Base-by-base conservation (phyloP, 2,888 invertebrate species). In the Harpalus rufipes region DNA sequence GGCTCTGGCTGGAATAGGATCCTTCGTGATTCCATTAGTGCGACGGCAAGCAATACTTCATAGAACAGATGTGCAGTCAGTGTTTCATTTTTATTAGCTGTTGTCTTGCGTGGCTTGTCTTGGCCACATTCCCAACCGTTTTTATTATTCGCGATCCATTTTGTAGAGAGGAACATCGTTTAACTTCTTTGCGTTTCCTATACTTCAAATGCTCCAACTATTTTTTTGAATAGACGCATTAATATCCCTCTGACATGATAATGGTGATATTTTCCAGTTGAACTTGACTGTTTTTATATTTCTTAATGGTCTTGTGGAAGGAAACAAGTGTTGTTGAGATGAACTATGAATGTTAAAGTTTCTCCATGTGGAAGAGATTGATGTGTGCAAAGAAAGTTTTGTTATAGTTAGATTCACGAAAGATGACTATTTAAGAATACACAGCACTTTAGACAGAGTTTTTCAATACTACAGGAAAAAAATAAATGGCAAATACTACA, bases 231-330 rank as follows among this genome's bases (percentile, higher is more conserved):
- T 81, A 63, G 61, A 81, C 18, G 68, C 81, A 81, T 81, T 81
- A 81, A 81, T 81, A 81, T 81, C 68, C 65, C 21, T 56, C 68
- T 44, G 65, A 68, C 44, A 81, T 68, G 18, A 80, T 80, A 59
- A 80, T 80, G 80, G 81, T 81, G 65, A 81, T 81, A 68, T 81
- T 81, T 81, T 81, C 68, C 56, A 68, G 63, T 81, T 81, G 51
- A 81, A 81, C 51, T 81, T 81, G 25, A 44, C 32, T 68, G 12
- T 81, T 68, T 81, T 68, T 68, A 68, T 68, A 39, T 39, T 72
- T 74, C 18, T 74, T 74, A 74, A 74, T 74, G 74, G 44, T 74
- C 44, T 74, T 51, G 16, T 44, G 18, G 74, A 51, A 14, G 12
- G 44, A 41, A 51, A 51, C 41, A 74, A 74, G 21, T 74, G 74